These are phyloP conservation scores for Tragulus kanchil DNA, from an alignment of 2,113 vertebrate species.

Conservation along the genomic window DNA sequence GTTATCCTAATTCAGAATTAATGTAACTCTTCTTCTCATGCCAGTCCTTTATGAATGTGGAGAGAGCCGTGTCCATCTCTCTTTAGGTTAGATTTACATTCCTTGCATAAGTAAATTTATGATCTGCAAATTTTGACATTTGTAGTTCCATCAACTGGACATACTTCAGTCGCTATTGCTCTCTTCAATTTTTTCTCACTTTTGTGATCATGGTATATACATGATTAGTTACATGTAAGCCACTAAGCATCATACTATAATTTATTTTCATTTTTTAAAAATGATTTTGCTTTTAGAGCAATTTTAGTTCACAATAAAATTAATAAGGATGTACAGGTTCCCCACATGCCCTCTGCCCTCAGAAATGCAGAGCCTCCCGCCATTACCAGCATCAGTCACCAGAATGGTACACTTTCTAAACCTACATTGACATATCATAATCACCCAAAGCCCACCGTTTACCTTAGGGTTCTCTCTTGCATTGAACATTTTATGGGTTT, in stretches of 20 bases:
- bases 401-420: neutral
- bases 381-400: neutral
- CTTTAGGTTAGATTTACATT: neutral
- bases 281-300: neutral
- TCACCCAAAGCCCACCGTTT: neutral
- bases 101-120: neutral
- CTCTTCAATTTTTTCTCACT: neutral
- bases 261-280: neutral
- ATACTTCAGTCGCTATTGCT: neutral
- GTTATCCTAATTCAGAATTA: neutral
- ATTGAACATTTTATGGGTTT: neutral
- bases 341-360: neutral
- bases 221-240: neutral
- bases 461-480: neutral
- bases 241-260: neutral
- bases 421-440: neutral
- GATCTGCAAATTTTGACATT: neutral
- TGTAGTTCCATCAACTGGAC: neutral
- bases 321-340: neutral
- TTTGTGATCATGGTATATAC: neutral
- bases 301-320: neutral
- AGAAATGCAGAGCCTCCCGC: neutral
- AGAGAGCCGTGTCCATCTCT: neutral
- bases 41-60: neutral
- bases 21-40: neutral